phyloP scores from a whole-genome alignment of 1,140 invertebrate genomes.

The Drosophila subpulchrella region DNA sequence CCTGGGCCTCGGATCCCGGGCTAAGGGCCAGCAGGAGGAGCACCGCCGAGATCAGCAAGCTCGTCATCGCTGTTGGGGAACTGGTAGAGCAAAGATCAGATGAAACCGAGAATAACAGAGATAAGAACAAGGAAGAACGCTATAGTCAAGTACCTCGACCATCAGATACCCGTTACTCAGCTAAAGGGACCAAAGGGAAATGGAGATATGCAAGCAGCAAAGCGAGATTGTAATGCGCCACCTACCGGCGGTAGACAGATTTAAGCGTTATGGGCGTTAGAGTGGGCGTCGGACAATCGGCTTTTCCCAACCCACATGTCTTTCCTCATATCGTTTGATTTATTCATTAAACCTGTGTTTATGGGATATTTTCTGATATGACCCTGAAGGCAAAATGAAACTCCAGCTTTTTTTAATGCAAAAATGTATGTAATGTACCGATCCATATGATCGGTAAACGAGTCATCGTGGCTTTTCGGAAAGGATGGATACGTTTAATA shows the following conservation, averaged over 20 bases:
- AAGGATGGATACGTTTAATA: background rate
- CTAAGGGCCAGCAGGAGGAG: slow-evolving; percentile 21
- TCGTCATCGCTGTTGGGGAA: background rate
- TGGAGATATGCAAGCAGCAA: no score
- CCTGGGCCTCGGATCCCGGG: slow-evolving; percentile 13
- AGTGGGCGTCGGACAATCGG: no score
- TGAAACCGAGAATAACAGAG: background rate
- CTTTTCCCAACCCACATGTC: background rate
- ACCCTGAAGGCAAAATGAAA: background rate
- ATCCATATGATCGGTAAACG: background rate
- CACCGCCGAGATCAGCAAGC: background rate
- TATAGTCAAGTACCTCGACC: no score
- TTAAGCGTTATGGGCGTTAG: no score
- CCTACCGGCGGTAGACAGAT: no score
- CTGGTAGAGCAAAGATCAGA: slow-evolving; percentile 11
- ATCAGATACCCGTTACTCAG: no score
- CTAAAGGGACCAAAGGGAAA: no score
- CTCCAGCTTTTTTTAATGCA: no score
- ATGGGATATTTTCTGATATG: background rate
- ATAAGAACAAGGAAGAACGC: slow-evolving; percentile 20
- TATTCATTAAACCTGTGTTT: background rate
- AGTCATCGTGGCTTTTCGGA: background rate
- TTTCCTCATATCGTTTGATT: background rate
- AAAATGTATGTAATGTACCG: no score
- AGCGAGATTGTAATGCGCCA: no score